Evolutionary conservation across 2,113 vertebrate genomes (phyloP), one percentile per base, ranked within the genome.

Genomic region (Panthera uncia): DNA sequence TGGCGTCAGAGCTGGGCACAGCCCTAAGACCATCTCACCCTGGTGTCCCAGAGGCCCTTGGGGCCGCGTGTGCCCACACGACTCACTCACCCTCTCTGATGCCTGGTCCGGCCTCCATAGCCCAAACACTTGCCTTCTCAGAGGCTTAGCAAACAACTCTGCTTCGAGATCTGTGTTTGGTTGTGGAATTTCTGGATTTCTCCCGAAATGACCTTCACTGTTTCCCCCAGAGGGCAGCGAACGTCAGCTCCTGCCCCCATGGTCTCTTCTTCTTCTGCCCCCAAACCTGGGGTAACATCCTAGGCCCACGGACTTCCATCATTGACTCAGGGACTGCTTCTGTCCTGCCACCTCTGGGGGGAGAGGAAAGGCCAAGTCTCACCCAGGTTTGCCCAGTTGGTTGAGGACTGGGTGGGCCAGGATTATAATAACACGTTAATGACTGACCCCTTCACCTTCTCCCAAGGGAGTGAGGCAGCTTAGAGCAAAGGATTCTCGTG

Each of bases 291-390:
- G 13, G 48, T 50, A 91, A 57, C 63, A 33, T 38, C 33, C 1
- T 16, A 76, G 71, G 21, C 41, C 65, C 19, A 8, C 0, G 0
- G 25, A 16, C 21, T 50, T 68, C n/a, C 27, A 21, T 21, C 0
- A 4, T 4, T 1, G 18, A 41, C 8, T 3, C 4, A 7, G 1
- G 7, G 65, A n/a, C 73, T 25, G 8, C 18, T 0, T 52, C 41
- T 36, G 21, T 38, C 16, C 1, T 7, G n/a, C 4, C n/a, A 18
- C 41, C 5, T 65, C 48, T 14, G 11, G n/a, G 25, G 0, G 0
- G 0, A 3, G 31, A 19, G 38, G 91, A 16, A 36, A 19, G 36
- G 31, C 1, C 6, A 23, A 50, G 82, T 69, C 69, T 57, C 81
- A 21, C 9, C 5, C 27, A 6, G 14, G 5, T 19, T 9, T 50